A percentile compares a stretch with the other conserved stretches of the same genome.
Conservation (phyloP, 2,797 vertebrate genomes). For the Liparis tanakae region DNA sequence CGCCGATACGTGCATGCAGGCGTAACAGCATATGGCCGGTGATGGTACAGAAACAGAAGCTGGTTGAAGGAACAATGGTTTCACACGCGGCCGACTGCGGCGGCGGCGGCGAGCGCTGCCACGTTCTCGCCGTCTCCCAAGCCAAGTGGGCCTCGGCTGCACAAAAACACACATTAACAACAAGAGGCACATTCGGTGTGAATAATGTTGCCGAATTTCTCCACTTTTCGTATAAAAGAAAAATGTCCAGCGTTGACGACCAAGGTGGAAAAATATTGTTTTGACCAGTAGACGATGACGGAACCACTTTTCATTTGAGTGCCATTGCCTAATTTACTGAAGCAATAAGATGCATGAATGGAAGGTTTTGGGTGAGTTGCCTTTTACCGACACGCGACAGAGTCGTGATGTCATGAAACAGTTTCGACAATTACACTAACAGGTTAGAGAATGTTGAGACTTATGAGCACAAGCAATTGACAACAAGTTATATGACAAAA, state of each 20-base stretch:
- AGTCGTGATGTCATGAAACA: not conserved
- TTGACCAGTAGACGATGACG: not conserved
- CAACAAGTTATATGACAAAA: too few relatives aligned
- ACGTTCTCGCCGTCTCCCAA: conserved; percentile 33
- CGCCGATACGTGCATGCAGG: conserved; percentile 36
- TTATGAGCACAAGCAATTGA: too few relatives aligned
- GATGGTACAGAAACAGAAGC: conserved; percentile 52
- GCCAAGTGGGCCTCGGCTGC: conserved; percentile 50
- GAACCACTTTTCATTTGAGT: not conserved
- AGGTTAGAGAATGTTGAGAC: not conserved
- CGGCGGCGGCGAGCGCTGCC: conserved; percentile 48
- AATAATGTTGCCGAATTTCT: conserved; percentile 8
- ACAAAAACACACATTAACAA: conserved; percentile 3
- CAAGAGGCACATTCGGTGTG: conserved; percentile 4
- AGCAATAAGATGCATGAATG: too few relatives aligned
- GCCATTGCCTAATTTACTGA: not conserved
- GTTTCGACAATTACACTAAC: not conserved
- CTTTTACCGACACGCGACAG: not conserved
- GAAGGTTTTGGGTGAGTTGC: not conserved
- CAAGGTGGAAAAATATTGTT: not conserved
- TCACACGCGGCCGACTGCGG: conserved; percentile 45
- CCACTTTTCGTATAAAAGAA: not conserved
- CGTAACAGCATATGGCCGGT: conserved; percentile 70
- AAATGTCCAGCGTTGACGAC: not conserved
- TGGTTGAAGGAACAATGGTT: conserved; percentile 63